Conservation (phyloP, 2,888 invertebrate species). For the Octonoba sinensis region DNA sequence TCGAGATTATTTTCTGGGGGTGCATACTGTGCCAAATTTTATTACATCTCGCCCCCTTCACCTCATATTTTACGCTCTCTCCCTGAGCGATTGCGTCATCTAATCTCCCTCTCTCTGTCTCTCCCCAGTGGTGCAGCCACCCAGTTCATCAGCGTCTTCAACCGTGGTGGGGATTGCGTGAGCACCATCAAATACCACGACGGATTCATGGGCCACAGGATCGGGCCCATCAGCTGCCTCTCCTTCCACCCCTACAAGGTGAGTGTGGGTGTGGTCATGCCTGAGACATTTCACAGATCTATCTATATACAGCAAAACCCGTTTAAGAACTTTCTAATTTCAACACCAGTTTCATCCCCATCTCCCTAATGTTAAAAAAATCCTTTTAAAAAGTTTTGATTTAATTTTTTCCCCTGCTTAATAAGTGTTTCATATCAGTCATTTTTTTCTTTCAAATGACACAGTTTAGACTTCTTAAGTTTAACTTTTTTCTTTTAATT, state of each 20-base stretch:
- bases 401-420: too few species aligned
- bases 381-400: too few species aligned
- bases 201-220: constrained; percentile 88
- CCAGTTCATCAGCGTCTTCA: constrained; percentile 79
- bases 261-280: constrained; percentile 69
- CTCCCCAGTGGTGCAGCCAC: constrained; percentile 78
- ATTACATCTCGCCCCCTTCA: too few species aligned
- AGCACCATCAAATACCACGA: constrained; percentile 90
- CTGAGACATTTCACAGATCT: too few species aligned
- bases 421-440: not conserved
- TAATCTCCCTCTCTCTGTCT: constrained; percentile 2
- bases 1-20: too few species aligned
- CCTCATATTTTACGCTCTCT: too few species aligned
- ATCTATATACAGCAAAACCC: too few species aligned
- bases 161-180: constrained; percentile 77
- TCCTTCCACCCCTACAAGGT: constrained; percentile 91
- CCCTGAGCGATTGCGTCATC: too few species aligned
- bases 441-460: not conserved
- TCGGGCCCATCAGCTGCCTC: constrained; percentile 88
- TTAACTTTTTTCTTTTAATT: constrained; percentile 6
- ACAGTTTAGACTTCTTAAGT: not conserved
- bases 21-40: too few species aligned
- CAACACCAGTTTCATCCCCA: too few species aligned
- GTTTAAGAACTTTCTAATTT: too few species aligned
- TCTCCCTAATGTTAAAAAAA: too few species aligned